A percentile compares a stretch with the other conserved stretches of the same genome.
phyloP scores from a whole-genome alignment of 2,113 vertebrate genomes.

The Rissa tridactyla region DNA sequence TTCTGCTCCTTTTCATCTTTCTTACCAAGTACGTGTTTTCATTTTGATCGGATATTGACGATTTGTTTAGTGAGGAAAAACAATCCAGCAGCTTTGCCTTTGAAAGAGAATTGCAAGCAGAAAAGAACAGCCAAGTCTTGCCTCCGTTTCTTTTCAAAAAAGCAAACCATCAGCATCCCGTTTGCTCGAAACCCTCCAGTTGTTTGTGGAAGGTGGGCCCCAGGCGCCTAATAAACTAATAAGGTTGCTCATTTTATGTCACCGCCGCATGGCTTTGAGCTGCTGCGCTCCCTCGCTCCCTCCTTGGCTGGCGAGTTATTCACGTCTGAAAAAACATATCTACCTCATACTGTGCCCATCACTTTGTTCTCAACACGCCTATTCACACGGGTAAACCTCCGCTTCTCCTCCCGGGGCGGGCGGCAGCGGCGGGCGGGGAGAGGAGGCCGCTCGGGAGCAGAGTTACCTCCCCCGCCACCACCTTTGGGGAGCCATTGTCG shows the following conservation, averaged over 20 bases:
- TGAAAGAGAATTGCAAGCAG: background rate
- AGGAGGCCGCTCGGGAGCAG: background rate
- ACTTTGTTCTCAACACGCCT: slow-evolving; percentile 43
- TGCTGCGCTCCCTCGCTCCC: background rate
- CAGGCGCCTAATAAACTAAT: background rate
- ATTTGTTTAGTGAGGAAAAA: fast-evolving
- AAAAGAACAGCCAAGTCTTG: fast-evolving
- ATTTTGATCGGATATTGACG: background rate
- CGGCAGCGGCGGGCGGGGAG: background rate
- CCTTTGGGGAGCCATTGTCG: background rate
- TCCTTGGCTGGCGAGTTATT: slow-evolving; percentile 7
- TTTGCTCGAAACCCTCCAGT: background rate
- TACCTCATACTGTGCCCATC: slow-evolving; percentile 51
- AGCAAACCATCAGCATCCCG: background rate
- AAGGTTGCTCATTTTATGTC: background rate
- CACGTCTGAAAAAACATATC: slow-evolving; percentile 39
- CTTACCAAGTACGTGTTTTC: background rate
- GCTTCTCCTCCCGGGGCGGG: background rate
- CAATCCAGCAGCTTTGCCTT: background rate
- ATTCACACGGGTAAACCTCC: slow-evolving; percentile 13
- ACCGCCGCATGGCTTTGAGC: background rate
- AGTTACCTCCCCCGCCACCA: background rate
- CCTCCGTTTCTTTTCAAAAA: background rate
- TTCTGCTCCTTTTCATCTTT: background rate
- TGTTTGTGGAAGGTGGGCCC: background rate